These are phyloP conservation scores for Magallana angulata DNA, from an alignment of 1,140 invertebrate genomes.

Conservation along the genomic window DNA sequence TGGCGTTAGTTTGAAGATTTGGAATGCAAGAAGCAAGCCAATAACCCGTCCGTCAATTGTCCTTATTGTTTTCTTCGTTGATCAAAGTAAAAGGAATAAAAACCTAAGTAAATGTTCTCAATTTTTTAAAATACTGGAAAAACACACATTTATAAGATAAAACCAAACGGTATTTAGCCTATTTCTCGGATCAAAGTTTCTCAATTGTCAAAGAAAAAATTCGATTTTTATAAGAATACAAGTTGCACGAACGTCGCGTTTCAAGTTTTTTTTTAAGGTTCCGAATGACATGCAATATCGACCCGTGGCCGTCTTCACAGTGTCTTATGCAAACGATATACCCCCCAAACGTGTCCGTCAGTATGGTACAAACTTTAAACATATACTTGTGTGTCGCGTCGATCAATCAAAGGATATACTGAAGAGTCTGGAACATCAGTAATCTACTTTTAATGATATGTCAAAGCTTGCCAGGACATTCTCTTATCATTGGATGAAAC, in stretches of 20 bases:
- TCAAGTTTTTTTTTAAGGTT: not conserved
- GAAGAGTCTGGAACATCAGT: not conserved
- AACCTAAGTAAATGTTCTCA: no score
- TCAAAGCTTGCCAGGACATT: not conserved
- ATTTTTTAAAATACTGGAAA: no score
- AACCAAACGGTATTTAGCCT: not conserved
- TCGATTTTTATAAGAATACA: not conserved
- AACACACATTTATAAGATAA: no score
- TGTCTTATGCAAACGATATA: not conserved
- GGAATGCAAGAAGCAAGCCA: no score
- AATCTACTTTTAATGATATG: slow-evolving; percentile 18
- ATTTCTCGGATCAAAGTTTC: not conserved
- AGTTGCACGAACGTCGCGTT: not conserved
- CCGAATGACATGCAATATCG: slow-evolving; percentile 2
- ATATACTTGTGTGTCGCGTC: slow-evolving; percentile 13
- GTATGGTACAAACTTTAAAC: slow-evolving; percentile 4
- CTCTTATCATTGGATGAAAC: not conserved
- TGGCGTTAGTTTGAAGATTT: no score
- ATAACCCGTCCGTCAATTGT: no score
- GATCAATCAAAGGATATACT: not conserved
- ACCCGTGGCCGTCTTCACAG: not conserved
- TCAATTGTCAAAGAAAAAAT: not conserved
- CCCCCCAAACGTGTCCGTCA: not conserved
- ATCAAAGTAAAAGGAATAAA: no score
- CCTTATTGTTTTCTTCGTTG: no score